These are phyloP conservation scores for Bambusicola thoracicus DNA, from an alignment of 2,113 vertebrate species.

Conservation along the genomic window DNA sequence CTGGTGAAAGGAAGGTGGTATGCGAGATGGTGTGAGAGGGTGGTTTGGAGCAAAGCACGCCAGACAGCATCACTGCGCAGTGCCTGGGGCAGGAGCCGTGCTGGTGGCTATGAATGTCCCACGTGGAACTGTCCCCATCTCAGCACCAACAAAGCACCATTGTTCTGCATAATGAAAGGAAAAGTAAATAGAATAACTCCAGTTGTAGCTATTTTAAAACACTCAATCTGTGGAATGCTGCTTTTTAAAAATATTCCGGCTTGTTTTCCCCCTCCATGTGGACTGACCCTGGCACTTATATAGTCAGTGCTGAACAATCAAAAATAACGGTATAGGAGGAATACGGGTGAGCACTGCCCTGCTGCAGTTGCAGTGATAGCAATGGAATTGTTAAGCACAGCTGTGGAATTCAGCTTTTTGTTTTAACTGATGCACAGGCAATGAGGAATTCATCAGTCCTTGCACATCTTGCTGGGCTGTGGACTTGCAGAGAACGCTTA, in stretches of 20 bases:
- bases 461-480: background rate
- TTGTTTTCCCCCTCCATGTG: background rate
- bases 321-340: background rate
- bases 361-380: background rate
- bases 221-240: background rate
- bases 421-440: background rate
- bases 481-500: background rate
- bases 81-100: background rate
- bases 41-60: background rate
- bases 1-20: background rate
- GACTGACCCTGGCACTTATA: background rate
- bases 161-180: slow-evolving; percentile 50
- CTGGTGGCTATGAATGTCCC: background rate
- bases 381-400: background rate
- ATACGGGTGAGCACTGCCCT: background rate
- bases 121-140: accelerated
- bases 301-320: background rate
- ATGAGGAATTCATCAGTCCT: background rate
- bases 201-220: slow-evolving; percentile 40
- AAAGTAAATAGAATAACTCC: slow-evolving; percentile 40
- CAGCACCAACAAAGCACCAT: background rate
- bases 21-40: background rate
- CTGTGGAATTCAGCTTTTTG: background rate
- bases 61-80: background rate
- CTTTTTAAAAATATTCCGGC: background rate